phyloP scores from a whole-genome alignment of 1,140 invertebrate genomes.

The Branchinecta lynchi region DNA sequence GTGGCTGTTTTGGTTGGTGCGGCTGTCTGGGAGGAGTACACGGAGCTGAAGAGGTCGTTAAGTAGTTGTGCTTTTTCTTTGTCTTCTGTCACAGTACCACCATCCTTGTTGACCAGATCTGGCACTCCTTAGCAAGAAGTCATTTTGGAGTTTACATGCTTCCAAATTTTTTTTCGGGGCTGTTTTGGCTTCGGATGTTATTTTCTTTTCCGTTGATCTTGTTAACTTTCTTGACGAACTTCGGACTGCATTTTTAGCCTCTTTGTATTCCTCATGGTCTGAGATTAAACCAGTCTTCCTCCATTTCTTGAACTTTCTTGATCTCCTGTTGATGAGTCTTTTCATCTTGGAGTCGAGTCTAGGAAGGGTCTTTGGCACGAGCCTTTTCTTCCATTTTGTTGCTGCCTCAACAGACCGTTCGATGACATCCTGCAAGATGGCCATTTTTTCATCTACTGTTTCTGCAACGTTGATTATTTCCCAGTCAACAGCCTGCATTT shows the following conservation, averaged over 20 bases:
- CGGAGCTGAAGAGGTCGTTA: constrained; percentile 8
- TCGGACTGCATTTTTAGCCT: too few species aligned
- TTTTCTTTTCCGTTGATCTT: constrained; percentile 1
- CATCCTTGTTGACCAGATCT: constrained; percentile 9
- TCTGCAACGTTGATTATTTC: constrained; percentile 6
- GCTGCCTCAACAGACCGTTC: background rate
- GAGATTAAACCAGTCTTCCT: too few species aligned
- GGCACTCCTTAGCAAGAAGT: constrained; percentile 8
- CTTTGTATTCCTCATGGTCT: too few species aligned
- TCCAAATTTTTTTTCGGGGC: constrained; percentile 1
- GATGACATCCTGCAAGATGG: constrained; percentile 5
- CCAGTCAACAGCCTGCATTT: constrained; percentile 8
- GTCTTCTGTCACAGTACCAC: constrained; percentile 4
- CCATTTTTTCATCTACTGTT: background rate
- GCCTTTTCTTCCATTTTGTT: constrained; percentile 9
- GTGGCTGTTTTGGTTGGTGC: too few species aligned
- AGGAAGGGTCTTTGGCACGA: constrained; percentile 3
- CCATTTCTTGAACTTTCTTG: too few species aligned
- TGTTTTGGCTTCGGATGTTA: constrained; percentile 9
- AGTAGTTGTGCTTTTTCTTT: constrained; percentile 1
- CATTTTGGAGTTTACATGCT: background rate
- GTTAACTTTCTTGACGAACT: constrained; percentile 1
- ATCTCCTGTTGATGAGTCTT: too few species aligned
- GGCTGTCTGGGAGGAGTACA: constrained; percentile 1
- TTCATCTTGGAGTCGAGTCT: constrained; percentile 1